These are phyloP conservation scores for Drosophila sp. DNA, from an alignment of 1,140 invertebrate genomes.

Conservation along the genomic window DNA sequence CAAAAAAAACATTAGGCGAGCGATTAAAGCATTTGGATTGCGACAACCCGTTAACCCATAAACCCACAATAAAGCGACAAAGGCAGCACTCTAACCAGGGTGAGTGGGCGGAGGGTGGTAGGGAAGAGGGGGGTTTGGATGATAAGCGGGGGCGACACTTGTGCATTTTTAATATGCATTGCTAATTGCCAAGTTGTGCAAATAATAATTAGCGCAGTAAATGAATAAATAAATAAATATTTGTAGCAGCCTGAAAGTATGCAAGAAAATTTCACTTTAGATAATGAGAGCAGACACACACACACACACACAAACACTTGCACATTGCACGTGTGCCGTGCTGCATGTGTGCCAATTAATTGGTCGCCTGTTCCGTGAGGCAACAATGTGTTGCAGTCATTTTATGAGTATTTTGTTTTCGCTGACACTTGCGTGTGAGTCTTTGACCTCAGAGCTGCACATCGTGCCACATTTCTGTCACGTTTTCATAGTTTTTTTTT, in stretches of 20 bases:
- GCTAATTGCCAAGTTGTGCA: slow-evolving; percentile 43
- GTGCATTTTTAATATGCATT: slow-evolving; percentile 22
- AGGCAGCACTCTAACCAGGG: neutral
- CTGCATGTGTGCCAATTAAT: slow-evolving; percentile 23
- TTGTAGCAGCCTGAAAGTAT: slow-evolving; percentile 32
- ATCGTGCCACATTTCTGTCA: slow-evolving; percentile 32
- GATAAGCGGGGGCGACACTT: slow-evolving; percentile 11
- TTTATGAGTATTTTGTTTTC: slow-evolving; percentile 1
- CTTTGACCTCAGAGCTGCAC: slow-evolving; percentile 33
- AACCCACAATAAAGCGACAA: slow-evolving; percentile 49
- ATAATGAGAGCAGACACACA: slow-evolving; percentile 8
- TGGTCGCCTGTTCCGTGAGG: neutral
- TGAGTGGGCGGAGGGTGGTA: neutral
- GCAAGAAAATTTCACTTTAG: slow-evolving; percentile 32
- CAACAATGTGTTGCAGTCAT: slow-evolving; percentile 19
- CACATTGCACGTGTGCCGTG: slow-evolving; percentile 23
- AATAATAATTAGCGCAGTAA: slow-evolving; percentile 50
- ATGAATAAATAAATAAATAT: slow-evolving; percentile 27
- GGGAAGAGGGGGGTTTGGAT: too few relatives aligned
- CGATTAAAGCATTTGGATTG: slow-evolving; percentile 60
- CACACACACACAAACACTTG: neutral
- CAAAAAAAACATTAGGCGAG: slow-evolving; percentile 63
- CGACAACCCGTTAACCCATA: slow-evolving; percentile 62
- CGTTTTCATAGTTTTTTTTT: slow-evolving; percentile 2
- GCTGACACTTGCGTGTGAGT: slow-evolving; percentile 14